A percentile compares a stretch with the other conserved stretches of the same genome.
phyloP scores from a whole-genome alignment of 2,113 vertebrate species.

The Cyphotilapia sp. region DNA sequence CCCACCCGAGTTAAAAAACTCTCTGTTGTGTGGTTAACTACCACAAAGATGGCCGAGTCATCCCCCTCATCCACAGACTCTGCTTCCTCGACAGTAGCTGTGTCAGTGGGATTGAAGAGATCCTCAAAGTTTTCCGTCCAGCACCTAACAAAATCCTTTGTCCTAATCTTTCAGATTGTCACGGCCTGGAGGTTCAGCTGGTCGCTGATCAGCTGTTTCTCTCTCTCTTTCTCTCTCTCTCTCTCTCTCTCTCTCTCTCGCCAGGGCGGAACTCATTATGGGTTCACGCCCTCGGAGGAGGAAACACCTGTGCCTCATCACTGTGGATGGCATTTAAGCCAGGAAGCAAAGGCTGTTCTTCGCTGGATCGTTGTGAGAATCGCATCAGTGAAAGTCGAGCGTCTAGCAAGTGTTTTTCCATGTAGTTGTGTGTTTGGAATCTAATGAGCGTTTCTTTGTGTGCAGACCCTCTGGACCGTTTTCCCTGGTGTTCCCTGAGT shows the following conservation, averaged over 20 bases:
- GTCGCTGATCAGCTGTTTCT: not conserved
- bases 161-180: not conserved
- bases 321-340: not conserved
- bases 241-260: too few species aligned
- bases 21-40: not conserved
- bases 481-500: not conserved
- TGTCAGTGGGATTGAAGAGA: not conserved
- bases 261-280: too few species aligned
- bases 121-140: not conserved
- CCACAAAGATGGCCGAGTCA: not conserved
- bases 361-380: rapidly evolving
- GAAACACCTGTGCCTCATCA: not conserved
- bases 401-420: not conserved
- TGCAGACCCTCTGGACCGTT: rapidly evolving
- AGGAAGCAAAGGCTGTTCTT: not conserved
- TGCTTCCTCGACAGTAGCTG: not conserved
- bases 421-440: not conserved
- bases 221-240: not conserved
- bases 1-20: not conserved
- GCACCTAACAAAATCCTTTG: not conserved
- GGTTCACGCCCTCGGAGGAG: not conserved
- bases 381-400: rapidly evolving
- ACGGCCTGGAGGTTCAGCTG: not conserved
- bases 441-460: not conserved
- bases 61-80: not conserved